phyloP scores from a whole-genome alignment of 2,888 invertebrate species.

The Digitonthophagus gazella region DNA sequence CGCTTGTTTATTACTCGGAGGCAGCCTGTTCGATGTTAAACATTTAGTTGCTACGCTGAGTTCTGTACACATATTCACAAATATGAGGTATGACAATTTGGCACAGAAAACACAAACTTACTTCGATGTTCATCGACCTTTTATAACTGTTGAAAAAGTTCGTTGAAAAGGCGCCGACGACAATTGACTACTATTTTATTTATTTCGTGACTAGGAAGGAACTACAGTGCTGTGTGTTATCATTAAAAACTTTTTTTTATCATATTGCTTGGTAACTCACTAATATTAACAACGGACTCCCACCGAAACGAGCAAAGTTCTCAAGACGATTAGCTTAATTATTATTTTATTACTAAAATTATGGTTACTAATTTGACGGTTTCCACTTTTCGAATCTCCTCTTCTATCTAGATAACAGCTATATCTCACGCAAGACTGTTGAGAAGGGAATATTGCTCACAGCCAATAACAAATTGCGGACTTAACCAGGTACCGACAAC shows the following conservation, averaged over 20 bases:
- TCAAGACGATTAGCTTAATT: not conserved
- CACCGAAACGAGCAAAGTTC: too few species aligned
- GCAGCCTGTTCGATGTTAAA: conserved; percentile 46
- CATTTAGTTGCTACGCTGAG: conserved; percentile 38
- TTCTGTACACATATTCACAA: conserved; percentile 9
- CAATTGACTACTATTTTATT: conserved; percentile 38
- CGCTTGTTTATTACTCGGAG: conserved; percentile 25
- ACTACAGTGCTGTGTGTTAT: conserved; percentile 36
- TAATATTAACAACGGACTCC: conserved; percentile 1
- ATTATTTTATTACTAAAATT: not conserved
- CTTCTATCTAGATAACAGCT: not conserved
- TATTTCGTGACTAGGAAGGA: conserved; percentile 47
- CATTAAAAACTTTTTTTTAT: not conserved
- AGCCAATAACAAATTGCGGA: not conserved
- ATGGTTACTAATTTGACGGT: not conserved
- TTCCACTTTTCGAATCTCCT: not conserved
- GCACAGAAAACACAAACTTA: conserved; percentile 56
- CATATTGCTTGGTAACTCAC: conserved; percentile 16
- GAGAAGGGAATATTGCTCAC: not conserved
- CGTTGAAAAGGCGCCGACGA: conserved; percentile 7
- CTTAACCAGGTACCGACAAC: too few species aligned
- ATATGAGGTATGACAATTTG: conserved; percentile 77
- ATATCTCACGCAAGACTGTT: not conserved
- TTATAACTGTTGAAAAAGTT: not conserved
- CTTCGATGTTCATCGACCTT: conserved; percentile 3